A percentile compares a stretch with the other conserved stretches of the same genome.
Conservation (phyloP, 2,888 invertebrate species). For the Drosophila phalerata region DNA sequence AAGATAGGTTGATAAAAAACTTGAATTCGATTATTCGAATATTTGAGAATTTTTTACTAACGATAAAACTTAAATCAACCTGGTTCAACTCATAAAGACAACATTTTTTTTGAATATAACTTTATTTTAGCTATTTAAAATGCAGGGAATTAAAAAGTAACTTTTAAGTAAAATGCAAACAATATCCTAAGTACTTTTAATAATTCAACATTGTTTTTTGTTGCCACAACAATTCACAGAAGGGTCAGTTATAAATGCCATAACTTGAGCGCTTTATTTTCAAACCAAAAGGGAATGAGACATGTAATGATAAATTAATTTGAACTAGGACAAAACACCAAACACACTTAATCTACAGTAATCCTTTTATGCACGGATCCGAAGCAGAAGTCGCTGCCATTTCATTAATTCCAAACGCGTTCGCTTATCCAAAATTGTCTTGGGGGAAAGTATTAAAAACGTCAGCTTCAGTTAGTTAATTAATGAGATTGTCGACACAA, state of each 20-base stretch:
- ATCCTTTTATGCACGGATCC: constrained; percentile 3
- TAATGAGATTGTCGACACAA: constrained; percentile 52
- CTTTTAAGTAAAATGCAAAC: neutral
- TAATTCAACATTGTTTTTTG: constrained; percentile 1
- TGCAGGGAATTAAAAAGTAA: neutral
- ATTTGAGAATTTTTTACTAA: no score
- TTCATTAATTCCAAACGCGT: constrained; percentile 70
- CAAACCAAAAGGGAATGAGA: constrained; percentile 21
- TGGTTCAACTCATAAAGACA: neutral
- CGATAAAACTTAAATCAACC: no score
- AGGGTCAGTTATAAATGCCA: constrained; percentile 20
- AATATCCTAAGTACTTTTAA: constrained; percentile 2
- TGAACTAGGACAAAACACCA: constrained; percentile 28
- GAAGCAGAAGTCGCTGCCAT: constrained; percentile 39
- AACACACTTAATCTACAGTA: constrained; percentile 20
- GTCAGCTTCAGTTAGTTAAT: constrained; percentile 65
- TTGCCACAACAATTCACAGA: neutral
- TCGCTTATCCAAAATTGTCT: constrained; percentile 66
- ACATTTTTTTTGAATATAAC: neutral
- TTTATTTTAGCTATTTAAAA: neutral
- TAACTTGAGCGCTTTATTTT: constrained; percentile 22
- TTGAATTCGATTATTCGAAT: no score
- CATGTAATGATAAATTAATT: constrained; percentile 67
- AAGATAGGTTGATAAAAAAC: no score
- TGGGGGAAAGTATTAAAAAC: constrained; percentile 52